Conservation (phyloP, 1,140 invertebrate genomes). For the Zeugodacus cucurbitae region DNA sequence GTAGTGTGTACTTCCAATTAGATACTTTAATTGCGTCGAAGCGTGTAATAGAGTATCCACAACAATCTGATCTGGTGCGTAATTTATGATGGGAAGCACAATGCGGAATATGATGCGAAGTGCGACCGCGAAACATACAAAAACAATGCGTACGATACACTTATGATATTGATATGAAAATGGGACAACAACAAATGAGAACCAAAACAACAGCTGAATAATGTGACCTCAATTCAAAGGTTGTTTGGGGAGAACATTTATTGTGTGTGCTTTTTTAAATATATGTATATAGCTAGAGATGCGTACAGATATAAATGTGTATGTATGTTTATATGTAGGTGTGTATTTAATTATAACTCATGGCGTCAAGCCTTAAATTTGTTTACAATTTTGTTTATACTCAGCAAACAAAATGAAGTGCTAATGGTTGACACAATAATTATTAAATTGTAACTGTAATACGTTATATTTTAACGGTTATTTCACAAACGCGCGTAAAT, state of each 20-base stretch:
- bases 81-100: slow-evolving; percentile 25
- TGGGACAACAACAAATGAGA: neutral
- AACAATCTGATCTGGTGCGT: slow-evolving; percentile 14
- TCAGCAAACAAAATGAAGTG: neutral
- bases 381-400: too few species aligned
- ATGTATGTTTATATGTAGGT: neutral
- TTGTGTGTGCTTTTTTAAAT: neutral
- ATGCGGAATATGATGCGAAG: neutral
- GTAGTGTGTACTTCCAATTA: neutral
- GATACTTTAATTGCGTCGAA: slow-evolving; percentile 9
- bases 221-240: slow-evolving; percentile 1
- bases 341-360: neutral
- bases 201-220: slow-evolving; percentile 26
- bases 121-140: neutral
- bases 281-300: neutral
- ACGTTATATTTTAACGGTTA: too few species aligned
- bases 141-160: neutral
- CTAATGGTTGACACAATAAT: too few species aligned
- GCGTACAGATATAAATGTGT: neutral
- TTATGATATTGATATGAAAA: neutral
- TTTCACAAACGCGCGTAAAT: too few species aligned
- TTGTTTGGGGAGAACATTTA: neutral
- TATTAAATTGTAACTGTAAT: too few species aligned
- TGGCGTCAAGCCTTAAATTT: too few species aligned
- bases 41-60: slow-evolving; percentile 1